Base-by-base conservation (phyloP, 2,797 vertebrate species). In the Takifugu rubripes region DNA sequence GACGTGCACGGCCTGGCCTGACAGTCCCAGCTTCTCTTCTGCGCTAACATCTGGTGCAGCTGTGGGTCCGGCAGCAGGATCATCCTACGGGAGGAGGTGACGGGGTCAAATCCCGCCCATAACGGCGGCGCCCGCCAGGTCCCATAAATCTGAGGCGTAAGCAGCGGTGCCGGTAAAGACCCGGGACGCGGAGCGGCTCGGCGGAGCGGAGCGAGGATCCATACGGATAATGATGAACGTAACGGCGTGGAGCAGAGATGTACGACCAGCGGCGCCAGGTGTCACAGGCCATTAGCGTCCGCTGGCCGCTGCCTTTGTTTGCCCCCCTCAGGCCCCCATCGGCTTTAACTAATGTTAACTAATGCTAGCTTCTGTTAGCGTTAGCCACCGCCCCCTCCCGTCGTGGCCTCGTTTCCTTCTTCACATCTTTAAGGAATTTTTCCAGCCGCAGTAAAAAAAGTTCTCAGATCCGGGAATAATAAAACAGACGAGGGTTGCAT, bases 341-440 rank as follows among this genome's bases (percentile, higher is more conserved):
- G 79, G 52, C 85, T 87, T 92, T 93, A 92, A 93, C 92, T 95
- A 94, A 94, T 80, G 82, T 87, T 91, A 92, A 93, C 92, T 95
- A 94, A 94, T 80, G 82, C 87, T 91, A 89, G 17, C 17, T 17
- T 17, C 17, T 17, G 17, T 17, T 17, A 17, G 17, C 17, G 17
- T 17, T 17, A 17, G 17, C 17, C 17, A 17, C 17, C 17, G 17
- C 17, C 17, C 17, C 17, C 17, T 17, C 17, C 17, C 17, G 17
- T 17, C 17, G 17, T 17, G 17, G 17, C 27, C 27, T 29, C 27
- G 6, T 29, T 29, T 6, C 27, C 17, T 17, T 17, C 27, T 2
- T 6, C 27, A 6, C 4, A 29, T 29, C 27, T 15, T 49, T 8
- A 15, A 6, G 3, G 24, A 42, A 48, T 21, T 25, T 44, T 29